Conservation (phyloP, 2,888 invertebrate genomes). For the Rapana venosa region DNA sequence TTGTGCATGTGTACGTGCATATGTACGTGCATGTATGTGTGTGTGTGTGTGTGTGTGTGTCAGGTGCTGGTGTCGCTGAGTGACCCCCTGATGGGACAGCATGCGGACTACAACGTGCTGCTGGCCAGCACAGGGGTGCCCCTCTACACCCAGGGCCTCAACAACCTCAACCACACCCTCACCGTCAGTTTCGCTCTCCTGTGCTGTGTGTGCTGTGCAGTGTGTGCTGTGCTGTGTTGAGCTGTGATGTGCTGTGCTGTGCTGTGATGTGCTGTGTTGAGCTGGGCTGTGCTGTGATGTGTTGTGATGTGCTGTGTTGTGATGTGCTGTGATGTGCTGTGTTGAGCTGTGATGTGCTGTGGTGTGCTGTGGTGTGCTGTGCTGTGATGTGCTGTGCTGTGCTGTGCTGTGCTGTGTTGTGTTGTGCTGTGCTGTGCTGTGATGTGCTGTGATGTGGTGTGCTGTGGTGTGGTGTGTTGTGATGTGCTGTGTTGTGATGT, state of each 20-base stretch:
- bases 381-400: too few relatives aligned
- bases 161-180: constrained; percentile 51
- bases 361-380: too few relatives aligned
- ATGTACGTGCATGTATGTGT: neutral
- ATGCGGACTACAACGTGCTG: constrained; percentile 54
- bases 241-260: neutral
- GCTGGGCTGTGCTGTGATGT: too few relatives aligned
- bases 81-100: constrained; percentile 44
- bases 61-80: constrained; percentile 47
- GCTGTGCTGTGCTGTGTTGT: too few relatives aligned
- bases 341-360: too few relatives aligned
- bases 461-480: too few relatives aligned
- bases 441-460: too few relatives aligned
- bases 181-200: constrained; percentile 30
- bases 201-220: neutral
- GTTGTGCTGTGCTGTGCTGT: too few relatives aligned
- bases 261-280: neutral
- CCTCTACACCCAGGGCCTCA: constrained; percentile 48
- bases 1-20: neutral
- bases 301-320: too few relatives aligned
- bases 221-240: neutral
- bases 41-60: too few relatives aligned
- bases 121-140: constrained; percentile 51
- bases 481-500: too few relatives aligned
- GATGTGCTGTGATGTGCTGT: too few relatives aligned